Evolutionary conservation across 1,140 invertebrate species (phyloP).

Genomic region (Drosophila auraria): DNA sequence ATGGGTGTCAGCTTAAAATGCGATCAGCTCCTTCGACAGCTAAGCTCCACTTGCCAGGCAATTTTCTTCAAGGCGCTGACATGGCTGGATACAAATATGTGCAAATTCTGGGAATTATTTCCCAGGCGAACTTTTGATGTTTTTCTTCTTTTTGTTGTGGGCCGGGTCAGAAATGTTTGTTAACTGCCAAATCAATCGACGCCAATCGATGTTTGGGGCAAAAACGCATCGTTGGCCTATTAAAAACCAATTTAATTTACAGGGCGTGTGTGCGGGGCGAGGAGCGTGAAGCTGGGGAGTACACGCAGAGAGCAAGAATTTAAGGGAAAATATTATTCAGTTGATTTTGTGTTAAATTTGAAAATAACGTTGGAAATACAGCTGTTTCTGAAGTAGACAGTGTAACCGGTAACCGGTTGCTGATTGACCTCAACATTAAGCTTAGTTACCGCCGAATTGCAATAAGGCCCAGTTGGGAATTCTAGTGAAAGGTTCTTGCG

Average conservation of each 20-base stretch:
- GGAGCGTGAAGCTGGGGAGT: neutral
- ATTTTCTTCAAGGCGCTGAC: conserved; percentile 59
- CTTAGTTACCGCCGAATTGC: no score
- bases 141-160: conserved; percentile 1
- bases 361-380: no score
- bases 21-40: conserved; percentile 64
- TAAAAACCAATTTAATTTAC: conserved; percentile 77
- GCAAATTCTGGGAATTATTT: conserved; percentile 68
- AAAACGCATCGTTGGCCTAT: conserved; percentile 56
- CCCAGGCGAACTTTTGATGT: conserved; percentile 43
- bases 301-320: neutral
- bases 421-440: no score
- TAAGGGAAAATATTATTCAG: neutral
- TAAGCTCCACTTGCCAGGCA: conserved; percentile 35
- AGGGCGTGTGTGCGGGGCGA: neutral
- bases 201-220: conserved; percentile 43
- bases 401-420: no score
- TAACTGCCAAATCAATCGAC: conserved; percentile 71
- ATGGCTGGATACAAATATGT: conserved; percentile 51
- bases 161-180: conserved; percentile 42
- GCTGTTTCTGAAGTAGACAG: no score
- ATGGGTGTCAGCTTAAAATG: conserved; percentile 67
- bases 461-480: no score
- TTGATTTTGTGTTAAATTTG: neutral
- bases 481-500: no score